Conservation (phyloP, 1,140 invertebrate genomes). For the Thaumetopoea pityocampa region DNA sequence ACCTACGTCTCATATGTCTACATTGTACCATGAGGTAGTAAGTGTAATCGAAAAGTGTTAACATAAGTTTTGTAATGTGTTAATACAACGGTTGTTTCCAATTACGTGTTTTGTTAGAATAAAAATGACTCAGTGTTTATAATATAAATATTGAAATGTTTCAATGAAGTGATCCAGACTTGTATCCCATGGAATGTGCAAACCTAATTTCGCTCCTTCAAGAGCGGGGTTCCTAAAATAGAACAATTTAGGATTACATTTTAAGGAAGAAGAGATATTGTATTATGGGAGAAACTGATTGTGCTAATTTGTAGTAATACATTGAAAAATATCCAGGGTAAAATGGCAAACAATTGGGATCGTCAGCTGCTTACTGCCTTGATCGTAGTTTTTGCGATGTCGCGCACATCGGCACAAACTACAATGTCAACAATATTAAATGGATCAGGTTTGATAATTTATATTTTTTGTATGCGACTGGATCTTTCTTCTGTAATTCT, state of each 20-base stretch:
- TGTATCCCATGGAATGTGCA: conserved; percentile 35
- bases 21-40: conserved; percentile 11
- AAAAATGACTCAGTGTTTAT: conserved; percentile 52
- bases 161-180: conserved; percentile 43
- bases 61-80: conserved; percentile 23
- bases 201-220: conserved; percentile 26
- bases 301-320: conserved; percentile 11
- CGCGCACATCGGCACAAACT: conserved; percentile 21
- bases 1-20: conserved; percentile 11
- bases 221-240: conserved; percentile 38
- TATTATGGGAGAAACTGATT: conserved; percentile 20
- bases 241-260: conserved; percentile 28
- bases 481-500: too few species aligned
- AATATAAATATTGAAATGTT: too few species aligned
- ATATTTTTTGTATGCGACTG: conserved; percentile 28
- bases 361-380: conserved; percentile 27
- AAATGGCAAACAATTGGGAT: conserved; percentile 34
- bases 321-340: conserved; percentile 15
- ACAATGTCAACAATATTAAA: too few species aligned
- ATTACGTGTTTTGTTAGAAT: conserved; percentile 45
- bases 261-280: conserved; percentile 26
- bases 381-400: conserved; percentile 29
- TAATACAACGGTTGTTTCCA: conserved; percentile 10
- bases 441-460: conserved; percentile 47
- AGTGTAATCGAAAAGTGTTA: conserved; percentile 13